These are phyloP conservation scores for Rhynchopsitta pachyrhyncha DNA, from an alignment of 2,113 vertebrate genomes.

Conservation along the genomic window DNA sequence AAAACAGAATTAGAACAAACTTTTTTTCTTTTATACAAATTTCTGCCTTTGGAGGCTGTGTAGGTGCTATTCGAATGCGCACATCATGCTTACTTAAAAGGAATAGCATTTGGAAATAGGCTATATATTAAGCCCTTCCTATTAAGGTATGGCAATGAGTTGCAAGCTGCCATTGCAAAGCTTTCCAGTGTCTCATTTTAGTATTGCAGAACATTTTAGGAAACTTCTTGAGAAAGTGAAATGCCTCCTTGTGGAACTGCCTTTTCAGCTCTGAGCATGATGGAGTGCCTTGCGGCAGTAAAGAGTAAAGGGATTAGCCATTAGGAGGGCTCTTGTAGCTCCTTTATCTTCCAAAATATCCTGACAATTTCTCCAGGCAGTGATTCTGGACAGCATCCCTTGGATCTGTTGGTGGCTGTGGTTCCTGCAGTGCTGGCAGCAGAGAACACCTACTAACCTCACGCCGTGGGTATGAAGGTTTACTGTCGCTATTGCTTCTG, in stretches of 20 bases:
- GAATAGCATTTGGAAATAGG: background rate
- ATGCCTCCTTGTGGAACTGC: background rate
- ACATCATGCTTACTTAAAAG: background rate
- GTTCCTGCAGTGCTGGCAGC: background rate
- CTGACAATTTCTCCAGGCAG: background rate
- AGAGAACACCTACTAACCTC: background rate
- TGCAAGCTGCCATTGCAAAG: background rate
- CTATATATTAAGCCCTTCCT: background rate
- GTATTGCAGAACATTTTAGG: background rate
- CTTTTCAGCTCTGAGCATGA: background rate
- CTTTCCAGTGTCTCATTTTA: background rate
- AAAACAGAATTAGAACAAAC: background rate
- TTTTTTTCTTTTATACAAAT: background rate
- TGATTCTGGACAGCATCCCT: background rate
- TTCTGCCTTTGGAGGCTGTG: background rate
- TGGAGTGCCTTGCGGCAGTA: background rate
- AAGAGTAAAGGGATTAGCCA: background rate
- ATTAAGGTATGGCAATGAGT: background rate
- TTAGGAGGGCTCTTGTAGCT: background rate
- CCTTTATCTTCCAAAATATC: background rate
- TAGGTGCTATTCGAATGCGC: background rate
- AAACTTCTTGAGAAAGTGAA: background rate
- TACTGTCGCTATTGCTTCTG: background rate
- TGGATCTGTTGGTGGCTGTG: background rate
- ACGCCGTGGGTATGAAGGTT: fast-evolving